Percentiles rank a stretch among this genome's conserved stretches.
These are phyloP conservation scores for Pipistrellus nathusii DNA, from an alignment of 2,797 vertebrate genomes.

Conservation along the genomic window DNA sequence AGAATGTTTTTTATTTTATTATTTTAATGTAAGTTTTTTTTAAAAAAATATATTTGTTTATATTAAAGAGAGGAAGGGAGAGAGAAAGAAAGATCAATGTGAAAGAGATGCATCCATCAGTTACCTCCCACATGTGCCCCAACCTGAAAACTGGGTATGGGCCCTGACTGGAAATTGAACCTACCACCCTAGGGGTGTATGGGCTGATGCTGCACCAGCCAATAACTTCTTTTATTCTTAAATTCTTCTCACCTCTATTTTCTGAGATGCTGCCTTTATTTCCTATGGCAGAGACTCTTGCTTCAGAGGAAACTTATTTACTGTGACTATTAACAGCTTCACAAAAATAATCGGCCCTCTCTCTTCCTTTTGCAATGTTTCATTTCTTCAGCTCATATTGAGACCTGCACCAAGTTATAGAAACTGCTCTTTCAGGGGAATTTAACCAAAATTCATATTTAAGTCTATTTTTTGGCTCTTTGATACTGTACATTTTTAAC, in stretches of 20 bases:
- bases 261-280: conserved; percentile 52
- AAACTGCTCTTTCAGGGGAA: conserved; percentile 50
- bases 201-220: not conserved
- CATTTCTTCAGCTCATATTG: conserved; percentile 45
- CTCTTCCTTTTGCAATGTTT: not conserved
- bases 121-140: not conserved
- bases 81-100: not conserved
- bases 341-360: conserved; percentile 68
- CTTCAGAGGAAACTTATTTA: conserved; percentile 48
- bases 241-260: conserved; percentile 46
- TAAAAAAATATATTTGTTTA: not conserved
- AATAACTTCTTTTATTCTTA: conserved; percentile 16
- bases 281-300: conserved; percentile 53
- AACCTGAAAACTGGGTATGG: not conserved
- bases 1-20: conserved; percentile 25
- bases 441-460: conserved; percentile 43
- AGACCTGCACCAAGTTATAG: conserved; percentile 48
- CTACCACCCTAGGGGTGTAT: not conserved
- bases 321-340: not conserved
- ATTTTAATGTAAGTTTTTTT: not conserved
- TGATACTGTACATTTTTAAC: not conserved
- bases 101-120: not conserved
- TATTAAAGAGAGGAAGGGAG: not conserved
- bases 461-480: not conserved
- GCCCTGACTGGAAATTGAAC: not conserved